Evolutionary conservation across 1,140 invertebrate genomes (phyloP), one percentile per base, ranked within the genome.

Genomic region (Dufourea novaeangliae): DNA sequence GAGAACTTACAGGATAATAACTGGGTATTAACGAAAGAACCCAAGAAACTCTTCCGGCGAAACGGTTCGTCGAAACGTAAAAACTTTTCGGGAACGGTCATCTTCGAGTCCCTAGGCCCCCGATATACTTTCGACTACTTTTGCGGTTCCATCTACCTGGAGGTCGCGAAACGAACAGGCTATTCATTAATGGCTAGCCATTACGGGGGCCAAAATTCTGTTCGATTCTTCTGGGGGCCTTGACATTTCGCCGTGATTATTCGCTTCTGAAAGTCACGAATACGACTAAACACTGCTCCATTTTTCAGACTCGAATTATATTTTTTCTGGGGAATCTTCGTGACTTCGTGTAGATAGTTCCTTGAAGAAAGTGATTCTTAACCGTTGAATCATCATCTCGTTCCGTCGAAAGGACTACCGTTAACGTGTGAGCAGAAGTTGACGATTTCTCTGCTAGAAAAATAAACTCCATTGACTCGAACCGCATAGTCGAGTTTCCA

Each of bases 51-150:
- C 46, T 82, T 82, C 78, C 57, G n/a, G 37, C 78, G 78, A 81
- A 80, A 34, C 46, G 22, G 25, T 11, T 34, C 57, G n/a, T 12
- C 25, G 57, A 77, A 73, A 61, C 82, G 70, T 80, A 66, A 66
- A 70, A 66, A 62, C 66, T 79, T n/a, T n/a, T n/a, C 37, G 59
- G 27, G 22, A 37, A 41, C 54, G 71, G 66, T 69, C 77, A 80
- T 80, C n/a, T 78, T 46, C 17, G 70, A 56, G 44, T 71, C 52
- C 25, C 17, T n/a, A 2, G 37, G 29, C 17, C 50, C 72, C n/a
- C n/a, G n/a, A n/a, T n/a, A 84, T 83, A 82, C 44, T 74, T 81
- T 85, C 56, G 83, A 72, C 83, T 85, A 84, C 83, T 85, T n/a
- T 85, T 85, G 81, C 72, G 78, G 52, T 54, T 77, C 39, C 69